Base-by-base conservation (phyloP, 1,140 invertebrate genomes). In the Armadillidium nasatum region DNA sequence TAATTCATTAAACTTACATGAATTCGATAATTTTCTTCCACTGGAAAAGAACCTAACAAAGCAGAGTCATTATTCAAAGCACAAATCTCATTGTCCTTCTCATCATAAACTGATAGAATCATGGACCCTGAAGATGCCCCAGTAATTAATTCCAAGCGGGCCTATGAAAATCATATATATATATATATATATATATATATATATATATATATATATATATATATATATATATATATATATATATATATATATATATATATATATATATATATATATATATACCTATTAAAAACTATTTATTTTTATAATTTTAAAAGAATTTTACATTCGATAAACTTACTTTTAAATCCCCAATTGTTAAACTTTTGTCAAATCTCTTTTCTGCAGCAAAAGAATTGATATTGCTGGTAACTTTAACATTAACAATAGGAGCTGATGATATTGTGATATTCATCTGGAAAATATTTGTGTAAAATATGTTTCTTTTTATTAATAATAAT, bases 61-160 rank as follows among this genome's bases (percentile, higher is more conserved):
- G 89, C 88, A 50, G 88, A 85, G 83, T 94, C 89, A 83, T 95
- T 89, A 75, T 89, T 88, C 67, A 96, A 84, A 78, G 87, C 85
- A 81, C 91, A 91, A 7, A 97, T 82, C 19, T 92, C 85, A 82
- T 91, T 89, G 81, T 95, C 90, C 76, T 95, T 91, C 77, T 91
- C 91, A 82, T 93, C 89, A 82, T 90, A 94, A 4, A 94, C 85
- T 84, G 95, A 89, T 10, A 98, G 81, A 83, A 89, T 90, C 95
- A 98, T 97, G 11, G 90, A 91, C 10, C 84, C 82, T 66, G 90
- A 87, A 83, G 88, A 89, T 15, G 90, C 93, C 19, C 95, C 96
- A 45, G 95, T 97, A 10, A 97, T 85, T 66, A 98, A 85, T 86
- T 98, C 96, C 75, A 98, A 84, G 86, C 96, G 97, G 46, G 88